Conservation (phyloP, 2,113 vertebrate species). For the Anolis carolinensis region DNA sequence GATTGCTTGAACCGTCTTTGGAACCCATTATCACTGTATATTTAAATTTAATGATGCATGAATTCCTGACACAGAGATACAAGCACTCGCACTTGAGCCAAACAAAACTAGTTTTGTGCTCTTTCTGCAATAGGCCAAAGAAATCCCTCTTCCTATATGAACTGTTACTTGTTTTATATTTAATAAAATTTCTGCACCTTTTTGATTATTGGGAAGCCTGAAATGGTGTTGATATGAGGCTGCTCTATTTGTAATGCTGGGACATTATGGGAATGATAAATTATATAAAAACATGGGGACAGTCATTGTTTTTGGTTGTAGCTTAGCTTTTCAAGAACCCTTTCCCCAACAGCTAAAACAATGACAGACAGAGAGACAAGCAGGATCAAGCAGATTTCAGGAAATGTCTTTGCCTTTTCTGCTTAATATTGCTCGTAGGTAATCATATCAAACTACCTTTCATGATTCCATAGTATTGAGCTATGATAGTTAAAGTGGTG, state of each 20-base stretch:
- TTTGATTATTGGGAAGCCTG: not conserved
- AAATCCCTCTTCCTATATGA: not conserved
- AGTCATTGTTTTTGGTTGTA: too few species aligned
- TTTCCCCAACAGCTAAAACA: too few species aligned
- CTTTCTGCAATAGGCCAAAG: not conserved
- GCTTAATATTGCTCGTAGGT: too few species aligned
- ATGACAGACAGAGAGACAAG: not conserved
- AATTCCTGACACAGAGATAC: not conserved
- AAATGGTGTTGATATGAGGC: not conserved
- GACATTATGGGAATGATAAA: too few species aligned
- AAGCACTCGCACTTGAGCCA: not conserved
- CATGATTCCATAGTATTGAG: too few species aligned
- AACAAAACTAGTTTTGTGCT: not conserved
- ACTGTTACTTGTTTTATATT: not conserved
- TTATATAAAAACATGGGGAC: too few species aligned
- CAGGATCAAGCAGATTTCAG: not conserved
- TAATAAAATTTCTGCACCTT: not conserved
- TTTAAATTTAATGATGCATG: constrained; percentile 11
- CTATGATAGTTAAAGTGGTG: too few species aligned
- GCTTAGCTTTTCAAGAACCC: too few species aligned
- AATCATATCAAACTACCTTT: too few species aligned
- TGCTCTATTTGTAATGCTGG: not conserved
- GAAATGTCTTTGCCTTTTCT: too few species aligned
- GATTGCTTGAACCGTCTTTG: not conserved
- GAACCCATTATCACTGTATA: not conserved